A percentile compares a stretch with the other conserved stretches of the same genome.
Conservation (phyloP, 2,888 invertebrate genomes). For the Heliconius charithonia region DNA sequence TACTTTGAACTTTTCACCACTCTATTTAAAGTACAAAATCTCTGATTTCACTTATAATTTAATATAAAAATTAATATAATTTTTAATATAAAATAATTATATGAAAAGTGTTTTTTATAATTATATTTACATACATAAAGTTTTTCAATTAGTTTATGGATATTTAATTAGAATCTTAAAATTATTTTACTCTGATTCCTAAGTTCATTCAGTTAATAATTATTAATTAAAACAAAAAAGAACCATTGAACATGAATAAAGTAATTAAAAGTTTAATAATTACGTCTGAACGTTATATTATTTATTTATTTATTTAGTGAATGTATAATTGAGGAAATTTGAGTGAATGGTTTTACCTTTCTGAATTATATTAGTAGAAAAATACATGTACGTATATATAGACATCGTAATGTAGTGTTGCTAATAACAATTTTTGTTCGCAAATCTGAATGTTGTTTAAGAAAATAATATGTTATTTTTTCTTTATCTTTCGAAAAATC, state of each 20-base stretch:
- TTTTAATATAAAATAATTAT: no score
- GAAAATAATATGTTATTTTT: background rate
- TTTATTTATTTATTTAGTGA: background rate
- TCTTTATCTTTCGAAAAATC: background rate
- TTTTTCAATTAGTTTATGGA: background rate
- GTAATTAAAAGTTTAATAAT: background rate
- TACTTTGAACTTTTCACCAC: slow-evolving; percentile 31
- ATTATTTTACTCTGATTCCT: background rate
- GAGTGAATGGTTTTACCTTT: background rate
- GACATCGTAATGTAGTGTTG: background rate
- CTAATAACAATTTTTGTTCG: background rate
- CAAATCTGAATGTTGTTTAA: background rate
- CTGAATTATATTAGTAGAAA: no score
- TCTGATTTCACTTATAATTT: background rate
- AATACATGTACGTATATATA: background rate
- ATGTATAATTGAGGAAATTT: background rate
- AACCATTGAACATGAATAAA: background rate
- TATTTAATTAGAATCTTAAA: background rate
- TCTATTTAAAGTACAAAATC: background rate
- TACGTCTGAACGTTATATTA: background rate
- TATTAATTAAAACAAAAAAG: background rate
- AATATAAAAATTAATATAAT: no score
- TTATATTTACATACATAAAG: background rate
- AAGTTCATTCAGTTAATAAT: background rate
- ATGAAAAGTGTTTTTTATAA: background rate